These are phyloP conservation scores for Dendrolimus punctatus DNA, from an alignment of 1,140 invertebrate genomes.

Conservation along the genomic window DNA sequence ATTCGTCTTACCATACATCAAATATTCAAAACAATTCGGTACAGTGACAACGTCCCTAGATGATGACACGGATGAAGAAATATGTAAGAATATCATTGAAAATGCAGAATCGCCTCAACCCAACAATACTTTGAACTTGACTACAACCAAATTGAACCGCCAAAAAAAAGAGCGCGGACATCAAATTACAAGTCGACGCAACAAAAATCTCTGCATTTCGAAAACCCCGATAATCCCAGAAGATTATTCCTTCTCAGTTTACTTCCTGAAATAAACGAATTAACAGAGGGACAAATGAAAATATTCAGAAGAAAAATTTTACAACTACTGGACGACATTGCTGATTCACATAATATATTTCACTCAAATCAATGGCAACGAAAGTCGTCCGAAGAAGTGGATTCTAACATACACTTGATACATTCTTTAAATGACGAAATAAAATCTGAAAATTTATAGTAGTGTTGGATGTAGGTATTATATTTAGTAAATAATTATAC, in stretches of 20 bases:
- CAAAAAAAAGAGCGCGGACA: conserved; percentile 7
- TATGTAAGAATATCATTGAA: conserved; percentile 6
- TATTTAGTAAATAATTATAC: too few relatives aligned
- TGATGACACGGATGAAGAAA: conserved; percentile 12
- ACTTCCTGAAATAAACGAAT: conserved; percentile 17
- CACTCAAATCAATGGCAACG: conserved; percentile 11
- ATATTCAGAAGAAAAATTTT: conserved; percentile 18
- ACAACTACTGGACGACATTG: conserved; percentile 14
- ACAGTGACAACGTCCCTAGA: conserved; percentile 1
- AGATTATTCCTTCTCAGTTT: conserved; percentile 22
- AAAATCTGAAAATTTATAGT: conserved; percentile 4
- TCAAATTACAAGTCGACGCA: neutral
- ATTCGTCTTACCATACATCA: conserved; percentile 21
- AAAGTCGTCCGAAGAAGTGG: conserved; percentile 3
- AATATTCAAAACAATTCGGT: conserved; percentile 3
- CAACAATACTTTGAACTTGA: conserved; percentile 10
- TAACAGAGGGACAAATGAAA: conserved; percentile 17
- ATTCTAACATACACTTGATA: too few relatives aligned
- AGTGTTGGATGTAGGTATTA: too few relatives aligned
- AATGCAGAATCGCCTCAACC: conserved; percentile 1
- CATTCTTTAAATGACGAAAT: conserved; percentile 6
- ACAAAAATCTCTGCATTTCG: neutral
- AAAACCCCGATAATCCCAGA: conserved; percentile 12
- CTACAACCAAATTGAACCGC: conserved; percentile 7
- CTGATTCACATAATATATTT: conserved; percentile 8